phyloP scores from a whole-genome alignment of 2,888 invertebrate species.

The Clunio marinus region DNA sequence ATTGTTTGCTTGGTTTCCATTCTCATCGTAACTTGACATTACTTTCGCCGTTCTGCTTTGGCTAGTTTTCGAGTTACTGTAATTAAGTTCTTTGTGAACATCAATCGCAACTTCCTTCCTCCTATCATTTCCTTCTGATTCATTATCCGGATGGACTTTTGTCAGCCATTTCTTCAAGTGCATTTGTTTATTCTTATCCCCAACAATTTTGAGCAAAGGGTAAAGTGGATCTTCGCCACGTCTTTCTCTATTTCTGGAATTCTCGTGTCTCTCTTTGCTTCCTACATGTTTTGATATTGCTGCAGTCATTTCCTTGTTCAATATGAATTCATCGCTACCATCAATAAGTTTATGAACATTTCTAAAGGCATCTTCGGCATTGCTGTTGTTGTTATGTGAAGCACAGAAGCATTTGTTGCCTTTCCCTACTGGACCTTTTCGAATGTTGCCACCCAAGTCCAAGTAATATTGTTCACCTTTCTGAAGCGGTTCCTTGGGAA shows the following conservation, averaged over 20 bases:
- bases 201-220: conserved; percentile 19
- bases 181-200: conserved; percentile 29
- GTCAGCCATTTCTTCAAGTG: conserved; percentile 17
- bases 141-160: conserved; percentile 24
- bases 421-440: conserved; percentile 92
- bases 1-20: not conserved
- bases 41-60: too few species aligned
- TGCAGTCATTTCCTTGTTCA: conserved; percentile 44
- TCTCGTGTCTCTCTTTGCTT: too few species aligned
- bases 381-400: conserved; percentile 71
- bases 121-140: not conserved
- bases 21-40: conserved; percentile 23
- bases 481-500: conserved; percentile 78
- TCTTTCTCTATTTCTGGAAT: conserved; percentile 52
- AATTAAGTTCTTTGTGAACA: not conserved
- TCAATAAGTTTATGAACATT: conserved; percentile 57
- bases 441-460: conserved; percentile 90
- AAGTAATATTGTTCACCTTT: conserved; percentile 92
- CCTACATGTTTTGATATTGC: too few species aligned
- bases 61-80: conserved; percentile 7
- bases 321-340: conserved; percentile 71
- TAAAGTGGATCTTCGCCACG: conserved; percentile 42
- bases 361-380: conserved; percentile 55
- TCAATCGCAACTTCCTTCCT: not conserved
- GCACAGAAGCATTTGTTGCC: conserved; percentile 91